Base-by-base conservation (phyloP, 1,140 invertebrate species). In the Drosophila tsacasi region DNA sequence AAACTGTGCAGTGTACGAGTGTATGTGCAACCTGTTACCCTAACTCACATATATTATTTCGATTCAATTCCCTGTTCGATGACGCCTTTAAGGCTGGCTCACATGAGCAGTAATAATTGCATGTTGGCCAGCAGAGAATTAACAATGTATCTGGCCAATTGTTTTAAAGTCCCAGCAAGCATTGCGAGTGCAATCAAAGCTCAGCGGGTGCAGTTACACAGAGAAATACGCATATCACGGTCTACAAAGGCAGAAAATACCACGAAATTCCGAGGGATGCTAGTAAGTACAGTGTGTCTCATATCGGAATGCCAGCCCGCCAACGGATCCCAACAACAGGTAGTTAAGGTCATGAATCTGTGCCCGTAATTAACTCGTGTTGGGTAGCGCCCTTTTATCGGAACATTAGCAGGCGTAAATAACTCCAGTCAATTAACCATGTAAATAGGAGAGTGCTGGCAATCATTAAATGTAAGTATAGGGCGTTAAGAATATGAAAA, bases 71-170 rank as follows among this genome's bases (percentile, higher is more conserved):
- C 32, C 25, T n/a, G 12, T 50, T 65, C 35, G 61, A 40, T 68
- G 46, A 52, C 47, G 25, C 17, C 44, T 27, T 23, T 25, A 10
- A 9, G 12, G 5, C 46, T 68, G 25, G 27, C 35, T 65, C 62
- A 81, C 47, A 57, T 3, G 25, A 59, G 76, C 57, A 46, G 68
- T 77, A 57, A 83, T 58, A 78, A 87, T 83, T 71, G 30, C 42
- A 65, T 37, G n/a, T 42, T 40, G 49, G 32, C 49, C 50, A 54
- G 42, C 62, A 15, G 30, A 21, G 23, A 68, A 55, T 21, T 21
- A 25, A 68, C 47, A 68, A 67, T 25, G 35, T 10, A 9, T 40
- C 17, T 5, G 7, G 32, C 35, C 52, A 54, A 74, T 79, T 76
- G 62, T 82, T 79, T 81, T 67, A 81, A 79, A 65, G 54, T 71